A percentile compares a stretch with the other conserved stretches of the same genome.
Evolutionary conservation across 2,797 vertebrate species (phyloP).

Genomic region (Acipenser oxyrinchus): DNA sequence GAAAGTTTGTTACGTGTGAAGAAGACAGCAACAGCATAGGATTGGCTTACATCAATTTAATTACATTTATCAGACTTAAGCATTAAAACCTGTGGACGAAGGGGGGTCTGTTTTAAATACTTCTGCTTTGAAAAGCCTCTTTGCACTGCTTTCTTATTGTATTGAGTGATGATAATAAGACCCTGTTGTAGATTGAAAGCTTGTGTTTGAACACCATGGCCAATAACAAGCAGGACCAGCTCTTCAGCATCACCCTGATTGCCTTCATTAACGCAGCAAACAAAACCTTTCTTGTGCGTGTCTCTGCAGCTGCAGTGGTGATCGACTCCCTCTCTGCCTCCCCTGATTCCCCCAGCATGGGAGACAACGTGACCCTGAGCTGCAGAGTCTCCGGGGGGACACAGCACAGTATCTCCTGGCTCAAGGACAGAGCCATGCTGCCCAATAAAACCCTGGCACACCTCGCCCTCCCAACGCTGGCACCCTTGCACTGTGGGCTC

Average conservation of each 20-base stretch:
- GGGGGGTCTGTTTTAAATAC: too few relatives aligned
- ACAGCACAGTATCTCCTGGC: not conserved
- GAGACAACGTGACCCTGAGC: not conserved
- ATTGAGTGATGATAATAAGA: not conserved
- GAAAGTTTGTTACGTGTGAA: too few relatives aligned
- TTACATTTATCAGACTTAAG: too few relatives aligned
- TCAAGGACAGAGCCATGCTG: not conserved
- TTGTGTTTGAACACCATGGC: not conserved
- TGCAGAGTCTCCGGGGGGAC: not conserved
- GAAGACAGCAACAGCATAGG: too few relatives aligned
- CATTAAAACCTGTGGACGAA: too few relatives aligned
- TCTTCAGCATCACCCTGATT: too few relatives aligned
- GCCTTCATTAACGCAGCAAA: too few relatives aligned
- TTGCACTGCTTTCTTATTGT: not conserved
- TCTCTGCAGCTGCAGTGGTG: not conserved
- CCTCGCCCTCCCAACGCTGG: not conserved
- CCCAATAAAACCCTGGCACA: not conserved
- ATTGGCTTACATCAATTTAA: too few relatives aligned
- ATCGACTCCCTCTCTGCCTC: not conserved
- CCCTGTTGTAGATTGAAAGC: not conserved
- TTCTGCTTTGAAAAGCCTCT: not conserved
- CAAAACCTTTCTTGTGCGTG: not conserved
- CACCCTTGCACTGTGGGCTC: not conserved
- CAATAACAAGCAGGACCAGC: not conserved
- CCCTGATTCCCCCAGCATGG: not conserved